Percentiles rank a stretch among this genome's conserved stretches.
Evolutionary conservation across 1,140 invertebrate species (phyloP).

Genomic region (Meloidogyne hapla): DNA sequence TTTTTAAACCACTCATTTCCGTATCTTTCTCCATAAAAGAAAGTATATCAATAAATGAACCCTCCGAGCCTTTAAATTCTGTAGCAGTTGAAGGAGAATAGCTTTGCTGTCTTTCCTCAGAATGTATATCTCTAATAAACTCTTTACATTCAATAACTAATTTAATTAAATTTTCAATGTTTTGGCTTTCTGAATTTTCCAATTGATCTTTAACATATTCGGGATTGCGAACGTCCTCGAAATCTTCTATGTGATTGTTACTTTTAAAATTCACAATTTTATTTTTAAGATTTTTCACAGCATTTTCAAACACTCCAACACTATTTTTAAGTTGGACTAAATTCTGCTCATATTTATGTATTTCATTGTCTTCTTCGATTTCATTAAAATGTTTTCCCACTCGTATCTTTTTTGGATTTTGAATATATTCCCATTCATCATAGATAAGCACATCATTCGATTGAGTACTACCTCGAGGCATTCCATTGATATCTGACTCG

Average conservation of each 20-base stretch:
- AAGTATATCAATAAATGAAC: constrained; percentile 12
- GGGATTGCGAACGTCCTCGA: too few relatives aligned
- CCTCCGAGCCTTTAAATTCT: not conserved
- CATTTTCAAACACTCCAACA: too few relatives aligned
- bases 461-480: constrained; percentile 9
- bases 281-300: too few relatives aligned
- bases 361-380: too few relatives aligned
- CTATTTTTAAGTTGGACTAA: too few relatives aligned
- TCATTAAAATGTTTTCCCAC: not conserved
- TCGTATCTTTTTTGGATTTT: not conserved
- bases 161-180: not conserved
- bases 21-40: constrained; percentile 8
- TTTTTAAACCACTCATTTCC: not conserved
- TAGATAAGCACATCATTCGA: constrained; percentile 12
- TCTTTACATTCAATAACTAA: constrained; percentile 23
- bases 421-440: constrained; percentile 1
- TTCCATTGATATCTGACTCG: not conserved
- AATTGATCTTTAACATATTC: too few relatives aligned
- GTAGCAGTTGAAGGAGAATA: too few relatives aligned
- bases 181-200: not conserved
- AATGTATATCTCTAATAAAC: constrained; percentile 24
- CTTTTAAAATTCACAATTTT: too few relatives aligned
- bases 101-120: constrained; percentile 7
- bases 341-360: too few relatives aligned
- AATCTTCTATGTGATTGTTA: too few relatives aligned